A percentile compares a stretch with the other conserved stretches of the same genome.
Evolutionary conservation across 1,140 invertebrate species (phyloP).

Genomic region (Conus ventricosus): DNA sequence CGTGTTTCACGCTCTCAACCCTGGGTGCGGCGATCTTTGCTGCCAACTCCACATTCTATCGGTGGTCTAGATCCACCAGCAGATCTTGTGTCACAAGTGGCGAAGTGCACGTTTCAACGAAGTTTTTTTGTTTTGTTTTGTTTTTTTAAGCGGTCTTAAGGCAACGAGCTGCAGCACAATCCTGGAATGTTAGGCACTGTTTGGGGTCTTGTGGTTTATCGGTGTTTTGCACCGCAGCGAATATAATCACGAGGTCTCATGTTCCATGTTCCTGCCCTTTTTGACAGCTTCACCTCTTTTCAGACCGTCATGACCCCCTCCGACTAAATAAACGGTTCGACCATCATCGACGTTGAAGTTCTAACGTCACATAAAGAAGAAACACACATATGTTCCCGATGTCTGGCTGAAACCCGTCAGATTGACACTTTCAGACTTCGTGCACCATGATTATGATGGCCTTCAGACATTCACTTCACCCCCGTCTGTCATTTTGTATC

Average conservation of each 20-base stretch:
- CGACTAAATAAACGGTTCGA: not conserved
- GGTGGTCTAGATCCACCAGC: not conserved
- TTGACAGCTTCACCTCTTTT: not conserved
- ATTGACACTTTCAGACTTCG: conserved; percentile 1
- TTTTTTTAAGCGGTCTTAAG: not conserved
- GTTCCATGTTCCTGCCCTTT: not conserved
- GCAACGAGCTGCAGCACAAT: not conserved
- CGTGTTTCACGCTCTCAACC: conserved; percentile 2
- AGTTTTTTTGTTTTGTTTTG: too few species aligned
- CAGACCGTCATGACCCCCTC: not conserved
- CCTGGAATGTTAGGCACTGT: not conserved
- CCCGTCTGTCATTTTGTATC: not conserved
- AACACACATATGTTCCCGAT: not conserved
- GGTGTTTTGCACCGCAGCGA: not conserved
- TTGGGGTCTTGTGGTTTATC: not conserved
- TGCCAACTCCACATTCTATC: not conserved
- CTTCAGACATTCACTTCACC: conserved; percentile 2
- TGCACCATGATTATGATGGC: not conserved
- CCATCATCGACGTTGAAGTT: not conserved
- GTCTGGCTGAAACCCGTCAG: not conserved
- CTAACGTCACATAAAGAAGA: not conserved
- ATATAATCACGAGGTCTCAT: conserved; percentile 8
- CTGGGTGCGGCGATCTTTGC: not conserved
- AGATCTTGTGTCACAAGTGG: not conserved
- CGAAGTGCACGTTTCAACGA: not conserved